A percentile compares a stretch with the other conserved stretches of the same genome.
These are phyloP conservation scores for Catalaphyllia jardinei DNA, from an alignment of 64 coral and sea anemone species.

Conservation along the genomic window DNA sequence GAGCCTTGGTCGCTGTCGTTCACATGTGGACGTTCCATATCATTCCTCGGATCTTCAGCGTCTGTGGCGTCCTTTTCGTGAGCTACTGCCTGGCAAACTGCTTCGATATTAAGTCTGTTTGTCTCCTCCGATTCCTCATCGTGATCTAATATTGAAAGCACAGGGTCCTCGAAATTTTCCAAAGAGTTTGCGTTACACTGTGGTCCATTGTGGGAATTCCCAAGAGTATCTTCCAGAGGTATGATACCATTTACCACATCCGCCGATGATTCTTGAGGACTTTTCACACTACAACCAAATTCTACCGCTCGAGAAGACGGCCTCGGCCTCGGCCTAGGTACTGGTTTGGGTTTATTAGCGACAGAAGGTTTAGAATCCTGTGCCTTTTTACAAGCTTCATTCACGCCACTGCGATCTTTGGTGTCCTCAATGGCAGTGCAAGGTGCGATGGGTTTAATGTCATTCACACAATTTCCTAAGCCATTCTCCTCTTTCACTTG, in stretches of 20 bases:
- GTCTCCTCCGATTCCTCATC: not conserved
- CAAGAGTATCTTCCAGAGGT: not conserved
- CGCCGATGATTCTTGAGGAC: not conserved
- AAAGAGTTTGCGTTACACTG: slow-evolving; percentile 34
- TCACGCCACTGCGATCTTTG: not conserved
- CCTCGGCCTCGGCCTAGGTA: slow-evolving; percentile 18
- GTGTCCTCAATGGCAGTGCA: not conserved
- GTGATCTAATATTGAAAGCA: slow-evolving; percentile 32
- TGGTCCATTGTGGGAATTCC: slow-evolving; percentile 33
- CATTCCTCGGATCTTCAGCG: not conserved
- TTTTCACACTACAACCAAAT: not conserved
- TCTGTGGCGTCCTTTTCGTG: not conserved
- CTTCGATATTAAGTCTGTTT: not conserved
- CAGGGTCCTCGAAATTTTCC: not conserved
- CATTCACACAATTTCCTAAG: slow-evolving; percentile 5
- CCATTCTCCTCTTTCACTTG: not conserved
- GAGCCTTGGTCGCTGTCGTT: not conserved
- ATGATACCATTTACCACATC: not conserved
- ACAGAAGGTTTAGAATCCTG: not conserved
- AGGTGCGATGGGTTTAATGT: not conserved
- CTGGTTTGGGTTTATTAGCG: slow-evolving; percentile 24
- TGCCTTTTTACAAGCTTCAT: not conserved
- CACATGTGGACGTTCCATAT: not conserved
- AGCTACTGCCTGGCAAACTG: not conserved
- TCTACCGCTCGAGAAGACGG: not conserved